A percentile compares a stretch with the other conserved stretches of the same genome.
phyloP scores from a whole-genome alignment of 2,113 vertebrate genomes.

The Cariama cristata region DNA sequence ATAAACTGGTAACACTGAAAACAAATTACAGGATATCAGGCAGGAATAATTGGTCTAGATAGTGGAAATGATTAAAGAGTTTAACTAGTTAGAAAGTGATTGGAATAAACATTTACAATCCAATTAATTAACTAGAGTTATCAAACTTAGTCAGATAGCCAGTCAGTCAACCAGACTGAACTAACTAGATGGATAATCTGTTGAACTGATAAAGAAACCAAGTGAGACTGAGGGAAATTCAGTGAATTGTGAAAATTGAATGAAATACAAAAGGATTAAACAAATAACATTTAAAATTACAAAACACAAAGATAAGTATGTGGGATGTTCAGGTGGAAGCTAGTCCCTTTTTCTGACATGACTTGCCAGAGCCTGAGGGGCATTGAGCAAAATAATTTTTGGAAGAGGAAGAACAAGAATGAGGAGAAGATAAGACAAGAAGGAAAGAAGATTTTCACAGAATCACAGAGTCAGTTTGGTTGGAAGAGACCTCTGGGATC shows the following conservation, averaged over 20 bases:
- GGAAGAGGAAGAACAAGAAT: background rate
- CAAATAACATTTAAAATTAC: background rate
- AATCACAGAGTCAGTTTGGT: no score
- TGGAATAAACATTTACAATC: slow-evolving; percentile 44
- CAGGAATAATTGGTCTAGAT: slow-evolving; percentile 12
- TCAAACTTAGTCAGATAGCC: slow-evolving; percentile 36
- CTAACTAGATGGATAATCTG: background rate
- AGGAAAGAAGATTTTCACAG: background rate
- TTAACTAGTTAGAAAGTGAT: slow-evolving; percentile 25
- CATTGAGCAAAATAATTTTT: background rate
- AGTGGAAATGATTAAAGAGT: background rate
- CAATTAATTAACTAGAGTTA: slow-evolving; percentile 27
- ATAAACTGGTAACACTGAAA: background rate
- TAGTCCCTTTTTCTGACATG: background rate
- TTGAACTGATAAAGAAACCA: background rate
- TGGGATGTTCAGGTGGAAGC: background rate
- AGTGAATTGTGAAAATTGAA: slow-evolving; percentile 16
- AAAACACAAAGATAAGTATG: background rate
- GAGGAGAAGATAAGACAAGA: background rate
- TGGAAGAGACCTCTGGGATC: no score
- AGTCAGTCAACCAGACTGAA: background rate
- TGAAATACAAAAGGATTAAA: background rate
- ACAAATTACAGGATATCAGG: background rate
- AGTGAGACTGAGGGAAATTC: background rate
- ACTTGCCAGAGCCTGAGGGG: background rate